Conservation (phyloP, 1,140 invertebrate genomes). For the Papilio xuthus region DNA sequence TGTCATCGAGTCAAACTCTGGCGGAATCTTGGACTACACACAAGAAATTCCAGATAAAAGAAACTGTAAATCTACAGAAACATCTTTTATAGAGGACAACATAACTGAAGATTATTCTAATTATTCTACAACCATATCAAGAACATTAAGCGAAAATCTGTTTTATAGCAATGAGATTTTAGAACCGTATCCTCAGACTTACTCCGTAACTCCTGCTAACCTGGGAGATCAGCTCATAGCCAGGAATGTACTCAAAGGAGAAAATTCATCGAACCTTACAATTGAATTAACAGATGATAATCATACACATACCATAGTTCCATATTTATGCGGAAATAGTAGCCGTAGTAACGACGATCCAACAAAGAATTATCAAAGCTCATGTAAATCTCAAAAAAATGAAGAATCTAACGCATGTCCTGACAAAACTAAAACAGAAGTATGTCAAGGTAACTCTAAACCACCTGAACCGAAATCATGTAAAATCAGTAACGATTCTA, state of each 20-base stretch:
- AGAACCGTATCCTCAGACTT: not conserved
- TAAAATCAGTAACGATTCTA: not conserved
- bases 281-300: not conserved
- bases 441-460: constrained; percentile 13
- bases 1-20: not conserved
- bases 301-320: not conserved
- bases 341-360: not conserved
- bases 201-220: not conserved
- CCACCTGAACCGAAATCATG: not conserved
- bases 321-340: constrained; percentile 1
- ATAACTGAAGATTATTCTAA: not conserved
- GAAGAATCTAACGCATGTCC: not conserved
- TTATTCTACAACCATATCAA: not conserved
- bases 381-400: not conserved
- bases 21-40: not conserved
- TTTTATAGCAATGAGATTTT: constrained; percentile 11
- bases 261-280: not conserved
- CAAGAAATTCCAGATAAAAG: not conserved
- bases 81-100: not conserved
- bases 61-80: constrained; percentile 21
- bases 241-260: not conserved
- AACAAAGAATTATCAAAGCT: constrained; percentile 18
- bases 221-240: not conserved
- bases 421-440: constrained; percentile 20
- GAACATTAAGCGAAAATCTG: not conserved